These are phyloP conservation scores for Eolophus roseicapilla DNA, from an alignment of 2,113 vertebrate species.

Conservation along the genomic window DNA sequence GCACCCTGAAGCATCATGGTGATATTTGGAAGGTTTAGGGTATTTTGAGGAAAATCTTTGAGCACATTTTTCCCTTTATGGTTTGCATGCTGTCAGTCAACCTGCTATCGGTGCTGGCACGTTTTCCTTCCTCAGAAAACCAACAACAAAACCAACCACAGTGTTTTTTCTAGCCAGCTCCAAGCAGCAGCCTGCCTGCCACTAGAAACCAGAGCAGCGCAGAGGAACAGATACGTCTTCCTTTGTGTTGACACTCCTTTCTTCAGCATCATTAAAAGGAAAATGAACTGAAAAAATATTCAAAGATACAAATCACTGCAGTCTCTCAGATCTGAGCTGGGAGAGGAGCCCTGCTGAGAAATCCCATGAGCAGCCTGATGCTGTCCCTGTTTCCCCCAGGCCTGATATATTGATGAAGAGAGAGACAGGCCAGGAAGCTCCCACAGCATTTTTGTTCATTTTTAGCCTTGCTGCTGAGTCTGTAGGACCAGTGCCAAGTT, in stretches of 20 bases:
- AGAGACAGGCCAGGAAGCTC: not conserved
- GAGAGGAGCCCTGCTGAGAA: slow-evolving; percentile 14
- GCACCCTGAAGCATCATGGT: not conserved
- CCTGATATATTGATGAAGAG: not conserved
- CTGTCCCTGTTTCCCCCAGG: not conserved
- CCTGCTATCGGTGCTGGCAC: not conserved
- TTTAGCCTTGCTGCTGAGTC: not conserved
- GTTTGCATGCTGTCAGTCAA: not conserved
- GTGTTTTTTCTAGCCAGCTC: not conserved
- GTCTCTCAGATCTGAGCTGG: not conserved
- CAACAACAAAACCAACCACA: not conserved
- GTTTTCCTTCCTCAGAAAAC: not conserved
- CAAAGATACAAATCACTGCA: slow-evolving; percentile 21
- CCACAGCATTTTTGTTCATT: not conserved
- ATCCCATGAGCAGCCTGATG: not conserved
- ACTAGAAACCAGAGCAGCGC: not conserved
- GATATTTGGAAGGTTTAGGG: not conserved
- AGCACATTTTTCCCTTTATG: not conserved
- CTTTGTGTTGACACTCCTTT: slow-evolving; percentile 3
- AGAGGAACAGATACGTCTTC: not conserved
- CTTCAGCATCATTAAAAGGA: slow-evolving; percentile 39
- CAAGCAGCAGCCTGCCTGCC: slow-evolving; percentile 6
- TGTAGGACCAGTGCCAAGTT: not conserved
- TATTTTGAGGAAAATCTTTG: not conserved
- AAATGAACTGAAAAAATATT: slow-evolving; percentile 18